phyloP scores from a whole-genome alignment of 2,888 invertebrate genomes.

The Xanthia icteritia region DNA sequence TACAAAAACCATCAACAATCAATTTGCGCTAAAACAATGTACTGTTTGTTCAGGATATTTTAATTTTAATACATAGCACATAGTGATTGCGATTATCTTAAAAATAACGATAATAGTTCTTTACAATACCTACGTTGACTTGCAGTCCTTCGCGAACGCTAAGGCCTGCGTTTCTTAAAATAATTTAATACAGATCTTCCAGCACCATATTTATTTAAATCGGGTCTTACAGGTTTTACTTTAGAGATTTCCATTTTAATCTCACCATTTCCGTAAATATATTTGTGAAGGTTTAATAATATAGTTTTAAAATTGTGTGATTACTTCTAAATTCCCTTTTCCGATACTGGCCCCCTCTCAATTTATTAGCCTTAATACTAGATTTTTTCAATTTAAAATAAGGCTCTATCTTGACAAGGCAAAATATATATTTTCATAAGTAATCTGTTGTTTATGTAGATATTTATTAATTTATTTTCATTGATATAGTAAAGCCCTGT shows the following conservation, averaged over 20 bases:
- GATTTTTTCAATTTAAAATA: slow-evolving; percentile 76
- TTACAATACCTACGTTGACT: slow-evolving; percentile 77
- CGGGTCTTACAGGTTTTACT: slow-evolving; percentile 73
- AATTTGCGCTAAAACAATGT: slow-evolving; percentile 70
- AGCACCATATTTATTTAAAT: slow-evolving; percentile 83
- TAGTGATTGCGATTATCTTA: slow-evolving; percentile 74
- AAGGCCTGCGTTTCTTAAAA: slow-evolving; percentile 74
- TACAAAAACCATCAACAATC: slow-evolving; percentile 68
- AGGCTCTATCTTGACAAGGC: slow-evolving; percentile 84
- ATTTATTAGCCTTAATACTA: slow-evolving; percentile 80
- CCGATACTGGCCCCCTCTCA: slow-evolving; percentile 84
- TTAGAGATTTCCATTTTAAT: slow-evolving; percentile 66
- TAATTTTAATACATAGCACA: slow-evolving; percentile 69
- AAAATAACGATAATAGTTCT: slow-evolving; percentile 72
- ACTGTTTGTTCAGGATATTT: slow-evolving; percentile 64
- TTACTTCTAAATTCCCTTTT: slow-evolving; percentile 65
- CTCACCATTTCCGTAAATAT: slow-evolving; percentile 66
- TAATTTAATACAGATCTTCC: slow-evolving; percentile 86
- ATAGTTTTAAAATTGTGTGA: slow-evolving; percentile 67
- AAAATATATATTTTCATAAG: slow-evolving; percentile 75
- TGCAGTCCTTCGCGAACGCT: slow-evolving; percentile 72
- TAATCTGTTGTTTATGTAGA: slow-evolving; percentile 66
- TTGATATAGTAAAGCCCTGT: slow-evolving; percentile 69
- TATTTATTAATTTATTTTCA: slow-evolving; percentile 58
- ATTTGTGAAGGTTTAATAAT: slow-evolving; percentile 65